These are phyloP conservation scores for Ornithoptera alexandrae DNA, from an alignment of 2,888 invertebrate species.

Conservation along the genomic window DNA sequence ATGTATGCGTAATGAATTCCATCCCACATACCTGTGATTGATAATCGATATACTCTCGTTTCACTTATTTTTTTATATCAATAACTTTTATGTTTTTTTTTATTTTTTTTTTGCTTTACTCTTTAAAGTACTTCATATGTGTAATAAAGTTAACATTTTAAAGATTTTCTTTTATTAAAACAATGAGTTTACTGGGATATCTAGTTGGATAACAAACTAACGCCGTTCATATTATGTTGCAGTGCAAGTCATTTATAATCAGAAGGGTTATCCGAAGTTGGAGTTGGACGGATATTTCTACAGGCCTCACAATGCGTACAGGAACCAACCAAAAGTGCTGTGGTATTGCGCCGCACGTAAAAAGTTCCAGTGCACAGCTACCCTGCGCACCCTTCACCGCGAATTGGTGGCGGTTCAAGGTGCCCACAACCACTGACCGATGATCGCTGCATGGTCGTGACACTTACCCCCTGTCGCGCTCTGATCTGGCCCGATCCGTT, in stretches of 20 bases:
- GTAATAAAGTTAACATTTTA: slow-evolving; percentile 1
- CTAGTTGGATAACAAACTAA: slow-evolving; percentile 22
- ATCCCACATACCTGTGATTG: not conserved
- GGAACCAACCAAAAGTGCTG: slow-evolving; percentile 63
- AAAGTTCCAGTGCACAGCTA: slow-evolving; percentile 61
- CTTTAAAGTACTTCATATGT: not conserved
- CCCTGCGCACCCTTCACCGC: slow-evolving; percentile 56
- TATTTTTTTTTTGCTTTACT: not conserved
- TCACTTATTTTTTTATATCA: not conserved
- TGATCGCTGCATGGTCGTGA: slow-evolving; percentile 43
- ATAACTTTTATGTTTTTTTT: not conserved
- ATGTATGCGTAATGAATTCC: not conserved
- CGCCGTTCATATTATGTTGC: slow-evolving; percentile 43
- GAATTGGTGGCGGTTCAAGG: slow-evolving; percentile 59
- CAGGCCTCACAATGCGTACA: slow-evolving; percentile 71
- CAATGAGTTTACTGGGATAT: not conserved
- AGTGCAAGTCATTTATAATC: slow-evolving; percentile 61
- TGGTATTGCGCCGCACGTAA: slow-evolving; percentile 70
- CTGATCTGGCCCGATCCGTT: slow-evolving; percentile 29
- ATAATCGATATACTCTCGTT: not conserved
- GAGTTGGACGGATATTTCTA: slow-evolving; percentile 61
- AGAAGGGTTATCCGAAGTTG: slow-evolving; percentile 68
- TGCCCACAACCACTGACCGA: slow-evolving; percentile 57
- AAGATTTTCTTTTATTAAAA: slow-evolving; percentile 15
- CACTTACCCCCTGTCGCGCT: slow-evolving; percentile 37